Base-by-base conservation (phyloP, 2,888 invertebrate genomes). In the Mimachlamys varia region DNA sequence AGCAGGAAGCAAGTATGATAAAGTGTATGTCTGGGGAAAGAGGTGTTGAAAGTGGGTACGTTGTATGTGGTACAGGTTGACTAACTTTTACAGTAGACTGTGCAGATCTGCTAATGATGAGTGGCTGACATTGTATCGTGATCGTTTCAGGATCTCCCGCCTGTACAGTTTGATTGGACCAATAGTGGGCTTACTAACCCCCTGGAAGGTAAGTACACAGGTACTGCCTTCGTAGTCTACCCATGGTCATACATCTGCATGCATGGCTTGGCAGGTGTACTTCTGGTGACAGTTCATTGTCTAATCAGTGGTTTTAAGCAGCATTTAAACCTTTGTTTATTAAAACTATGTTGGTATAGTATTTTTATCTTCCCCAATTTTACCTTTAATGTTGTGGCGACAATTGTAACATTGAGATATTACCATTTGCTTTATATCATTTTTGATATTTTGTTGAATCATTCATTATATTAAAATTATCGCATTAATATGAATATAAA, bases 101-200 rank as follows among this genome's bases (percentile, higher is more conserved):
- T 27, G 13, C 10, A 58, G n/a, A 4, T 22, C 58, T 27, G 22
- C 49, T 44, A 88, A 33, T 90, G 50, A 55, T 33, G 76, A 12
- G 89, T 49, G 33, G 33, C 89, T 90, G 49, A 58, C 49, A 62
- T 89, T 76, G 33, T 76, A 76, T 27, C 76, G 76, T 76, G 76
- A 76, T 22, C 22, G 27, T 94, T 94, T 44, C 93, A 95, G 95
- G 95, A 96, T 37, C 95, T 96, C 88, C 96, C 96, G 89, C 95
- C 96, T 87, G 96, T 97, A 89, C 97, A 98, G 95, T 98, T 98
- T 96, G 98, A 98, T 97, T 98, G 98, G 98, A 97, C 97, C 95
- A 97, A 97, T 94, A 97, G 98, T 94, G 98, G 98, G 91, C 97
- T 98, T 91, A 97, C 97, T 55, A 98, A 98, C 97, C 98, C 98